Evolutionary conservation across 1,140 invertebrate species (phyloP), one percentile per base, ranked within the genome.

Genomic region (Acyrthosiphon pisum): DNA sequence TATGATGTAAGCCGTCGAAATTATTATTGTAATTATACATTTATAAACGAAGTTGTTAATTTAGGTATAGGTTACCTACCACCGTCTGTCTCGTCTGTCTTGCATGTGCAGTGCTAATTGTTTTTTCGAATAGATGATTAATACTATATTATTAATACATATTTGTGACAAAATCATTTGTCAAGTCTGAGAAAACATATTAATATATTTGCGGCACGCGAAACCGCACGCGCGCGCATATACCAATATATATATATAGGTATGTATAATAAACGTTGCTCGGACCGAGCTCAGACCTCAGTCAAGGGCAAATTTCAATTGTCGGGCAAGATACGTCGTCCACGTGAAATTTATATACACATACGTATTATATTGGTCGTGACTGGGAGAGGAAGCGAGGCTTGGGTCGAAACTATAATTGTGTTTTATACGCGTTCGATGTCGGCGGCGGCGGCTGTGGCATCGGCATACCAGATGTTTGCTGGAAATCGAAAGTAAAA

Each of bases 401-500:
- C 46, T 88, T 18, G 86, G 30, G 14, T 89, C 48, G n/a, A 89
- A 53, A 53, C 22, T 46, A 86, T 86, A 87, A 87, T 87, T 87
- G 84, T 46, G 41, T 46, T 87, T 48, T 87, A 88, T 88, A 88
- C 46, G 3, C 20, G 20, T 22, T 0, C 46, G 20, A 88, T 88
- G 30, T 35, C n/a, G n/a, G 20, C 48, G 48, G 20, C 48, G 48
- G 87, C n/a, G 20, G 20, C 22, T 41, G 83, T 30, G 41, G 44
- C 14, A 86, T 30, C 41, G 8, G n/a, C 18, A 35, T 53, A 23
- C 46, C 87, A 89, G n/a, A 56, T 89, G 48, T 89, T 89, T 56
- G 53, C 35, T 41, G 35, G n/a, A 89, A 56, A 89, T 56, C 88
- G 48, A 89, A 53, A 56, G 88, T 56, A 89, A 89, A 41, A 89